Evolutionary conservation across 1,140 invertebrate genomes (phyloP).

Genomic region (Elymnias hypermnestra): DNA sequence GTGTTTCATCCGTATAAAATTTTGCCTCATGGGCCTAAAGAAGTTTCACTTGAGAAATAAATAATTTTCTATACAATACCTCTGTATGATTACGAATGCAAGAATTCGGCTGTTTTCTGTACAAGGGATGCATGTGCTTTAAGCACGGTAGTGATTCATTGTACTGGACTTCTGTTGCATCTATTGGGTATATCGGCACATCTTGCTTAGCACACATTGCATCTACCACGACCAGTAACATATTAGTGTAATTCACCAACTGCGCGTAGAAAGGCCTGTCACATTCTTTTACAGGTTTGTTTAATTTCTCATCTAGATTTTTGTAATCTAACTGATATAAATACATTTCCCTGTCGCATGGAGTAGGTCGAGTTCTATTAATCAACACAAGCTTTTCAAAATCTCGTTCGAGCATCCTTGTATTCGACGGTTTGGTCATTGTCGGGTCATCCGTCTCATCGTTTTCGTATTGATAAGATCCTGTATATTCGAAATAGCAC

Average conservation of each 20-base stretch:
- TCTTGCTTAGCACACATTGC: slow-evolving; percentile 77
- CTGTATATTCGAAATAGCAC: slow-evolving; percentile 29
- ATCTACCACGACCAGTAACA: slow-evolving; percentile 89
- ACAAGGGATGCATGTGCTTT: slow-evolving; percentile 78
- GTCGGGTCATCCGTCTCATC: slow-evolving; percentile 61
- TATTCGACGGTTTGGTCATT: slow-evolving; percentile 60
- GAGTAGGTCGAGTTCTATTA: slow-evolving; percentile 85
- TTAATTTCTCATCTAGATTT: slow-evolving; percentile 57
- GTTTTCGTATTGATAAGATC: slow-evolving; percentile 68
- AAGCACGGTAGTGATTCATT: slow-evolving; percentile 81
- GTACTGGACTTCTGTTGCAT: slow-evolving; percentile 80
- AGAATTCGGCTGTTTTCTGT: slow-evolving; percentile 78
- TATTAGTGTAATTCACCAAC: slow-evolving; percentile 87
- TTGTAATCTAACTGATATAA: slow-evolving; percentile 60
- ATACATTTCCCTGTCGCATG: slow-evolving; percentile 85
- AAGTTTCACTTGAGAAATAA: too few species aligned
- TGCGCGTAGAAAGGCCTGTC: slow-evolving; percentile 87
- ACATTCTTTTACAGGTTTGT: slow-evolving; percentile 53
- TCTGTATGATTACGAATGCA: slow-evolving; percentile 84
- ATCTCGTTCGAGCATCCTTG: slow-evolving; percentile 73
- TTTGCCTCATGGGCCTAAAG: too few species aligned
- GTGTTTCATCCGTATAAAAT: too few species aligned
- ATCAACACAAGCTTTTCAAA: slow-evolving; percentile 80
- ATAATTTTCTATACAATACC: too few species aligned
- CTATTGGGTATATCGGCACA: slow-evolving; percentile 71